Percentiles rank a stretch among this genome's conserved stretches.
phyloP scores from a whole-genome alignment of 1,140 invertebrate genomes.

The Trachelipus rathkii region DNA sequence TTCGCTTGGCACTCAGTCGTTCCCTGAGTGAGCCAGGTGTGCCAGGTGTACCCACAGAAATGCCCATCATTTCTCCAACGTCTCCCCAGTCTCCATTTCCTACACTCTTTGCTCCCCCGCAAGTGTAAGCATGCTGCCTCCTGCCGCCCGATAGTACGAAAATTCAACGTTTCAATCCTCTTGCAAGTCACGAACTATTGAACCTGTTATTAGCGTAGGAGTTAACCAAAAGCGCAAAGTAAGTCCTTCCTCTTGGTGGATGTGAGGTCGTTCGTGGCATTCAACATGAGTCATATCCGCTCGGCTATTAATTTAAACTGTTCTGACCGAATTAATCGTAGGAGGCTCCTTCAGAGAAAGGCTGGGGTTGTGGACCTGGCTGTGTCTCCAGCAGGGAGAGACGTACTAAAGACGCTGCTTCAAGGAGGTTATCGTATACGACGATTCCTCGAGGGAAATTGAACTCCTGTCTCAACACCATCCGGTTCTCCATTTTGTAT shows the following conservation, averaged over 20 bases:
- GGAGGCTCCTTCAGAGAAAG: constrained; percentile 62
- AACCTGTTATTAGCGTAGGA: constrained; percentile 47
- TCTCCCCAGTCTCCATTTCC: constrained; percentile 56
- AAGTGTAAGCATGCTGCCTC: constrained; percentile 56
- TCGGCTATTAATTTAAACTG: constrained; percentile 73
- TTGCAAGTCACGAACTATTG: constrained; percentile 49
- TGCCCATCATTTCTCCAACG: constrained; percentile 37
- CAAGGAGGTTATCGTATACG: constrained; percentile 54
- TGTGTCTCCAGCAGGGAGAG: constrained; percentile 62
- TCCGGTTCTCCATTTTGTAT: constrained; percentile 64
- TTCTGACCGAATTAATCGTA: constrained; percentile 66
- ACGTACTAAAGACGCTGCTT: constrained; percentile 55
- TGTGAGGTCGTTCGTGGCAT: constrained; percentile 67
- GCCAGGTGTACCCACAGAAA: constrained; percentile 44
- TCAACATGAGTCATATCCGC: constrained; percentile 65
- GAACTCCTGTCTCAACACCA: constrained; percentile 58
- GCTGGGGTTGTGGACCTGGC: constrained; percentile 63
- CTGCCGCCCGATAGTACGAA: constrained; percentile 57
- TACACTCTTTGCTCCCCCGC: constrained; percentile 31
- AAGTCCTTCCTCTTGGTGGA: constrained; percentile 60
- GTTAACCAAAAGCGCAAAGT: constrained; percentile 48
- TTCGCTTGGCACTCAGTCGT: constrained; percentile 59
- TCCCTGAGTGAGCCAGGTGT: constrained; percentile 61
- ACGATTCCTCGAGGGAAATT: constrained; percentile 62
- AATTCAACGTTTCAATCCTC: constrained; percentile 55